Base-by-base conservation (phyloP, 2,797 vertebrate genomes). In the Trachops cirrhosus region DNA sequence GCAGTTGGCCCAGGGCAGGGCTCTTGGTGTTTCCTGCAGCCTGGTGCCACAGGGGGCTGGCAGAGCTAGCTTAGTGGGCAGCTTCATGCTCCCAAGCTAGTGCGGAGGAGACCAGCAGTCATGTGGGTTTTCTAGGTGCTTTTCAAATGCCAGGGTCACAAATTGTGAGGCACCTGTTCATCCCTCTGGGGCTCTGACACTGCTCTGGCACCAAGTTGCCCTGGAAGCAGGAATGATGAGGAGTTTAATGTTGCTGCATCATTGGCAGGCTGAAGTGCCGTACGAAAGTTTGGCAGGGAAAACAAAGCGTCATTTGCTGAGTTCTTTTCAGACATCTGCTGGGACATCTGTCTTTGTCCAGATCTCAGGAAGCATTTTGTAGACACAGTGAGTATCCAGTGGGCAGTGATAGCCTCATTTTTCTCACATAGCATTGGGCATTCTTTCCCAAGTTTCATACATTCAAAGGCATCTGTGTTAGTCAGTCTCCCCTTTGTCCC, bases 341-440 rank as follows among this genome's bases (percentile, higher is more conserved):
- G 9, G 41, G 46, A 29, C 22, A 7, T 50, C 26, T 4, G 9
- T 9, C 22, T 14, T 57, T 79, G 15, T 18, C 80, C 37, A 39
- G 41, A 46, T 22, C 37, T 41, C 16, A 11, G 50, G 41, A 64
- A 48, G 41, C 79, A 32, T n/a, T 70, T 68, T 29, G n/a, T 64
- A 37, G 37, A 46, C 5, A 26, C 18, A 41, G 3, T 2, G 41
- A 22, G 62, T 0, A 37, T 39, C 9, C 3, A 1, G 10, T 7
- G 15, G 12, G 0, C 19, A 54, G 37, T 54, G 21, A 1, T 34
- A n/a, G 50, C 41, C 18, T 77, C 18, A 24, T 16, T n/a, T 39
- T 32, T 21, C 6, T 79, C 57, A 0, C 1, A 0, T 1, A 41
- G 34, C 57, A 9, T 0, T 2, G 24, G 22, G n/a, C 29, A 6